Base-by-base conservation (phyloP, 2,113 vertebrate genomes). In the Paramisgurnus dabryanus region DNA sequence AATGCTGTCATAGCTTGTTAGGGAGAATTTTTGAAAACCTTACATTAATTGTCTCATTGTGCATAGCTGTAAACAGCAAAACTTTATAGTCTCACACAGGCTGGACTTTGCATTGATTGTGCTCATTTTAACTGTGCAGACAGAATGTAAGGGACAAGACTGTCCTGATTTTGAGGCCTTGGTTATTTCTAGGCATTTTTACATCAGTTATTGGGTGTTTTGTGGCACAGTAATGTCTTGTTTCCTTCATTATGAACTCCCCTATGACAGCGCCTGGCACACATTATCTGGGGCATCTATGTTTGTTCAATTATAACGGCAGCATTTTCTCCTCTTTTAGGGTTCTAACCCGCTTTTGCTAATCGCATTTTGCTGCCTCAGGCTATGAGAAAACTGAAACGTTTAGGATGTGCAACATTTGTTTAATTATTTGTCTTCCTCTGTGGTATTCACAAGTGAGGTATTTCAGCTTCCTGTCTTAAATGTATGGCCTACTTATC, bases 301-400 rank as follows among this genome's bases (percentile, higher is more conserved):
- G 87, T 88, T 85, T 85, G 80, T 72, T 85, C 80, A 84, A 84
- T 86, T 88, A 80, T 70, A 76, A 80, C n/a, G 43, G 22, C 77
- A 76, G 61, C 75, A 76, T 82, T 64, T 80, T 77, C 64, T 82
- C 17, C 70, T 76, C 63, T 84, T 86, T 76, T 79, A 80, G 68
- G 71, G 74, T 89, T 89, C 84, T 87, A 89, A 90, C 85, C 86
- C 86, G 84, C 80, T 90, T 83, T 79, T 78, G 77, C 87, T 90
- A 91, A 91, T 91, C 86, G 49, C 80, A 82, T 86, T 88, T 85
- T 66, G 63, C 22, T 0, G 89, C 91, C 90, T 66, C 82, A 82
- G 90, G 90, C 91, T 80, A 87, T 47, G 57, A 80, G 72, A 83
- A 65, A 80, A 82, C 84, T 87, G 88, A 88, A 86, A 83, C 74